These are phyloP conservation scores for Sebastes elongatus DNA, from an alignment of 2,797 vertebrate species.

Conservation along the genomic window DNA sequence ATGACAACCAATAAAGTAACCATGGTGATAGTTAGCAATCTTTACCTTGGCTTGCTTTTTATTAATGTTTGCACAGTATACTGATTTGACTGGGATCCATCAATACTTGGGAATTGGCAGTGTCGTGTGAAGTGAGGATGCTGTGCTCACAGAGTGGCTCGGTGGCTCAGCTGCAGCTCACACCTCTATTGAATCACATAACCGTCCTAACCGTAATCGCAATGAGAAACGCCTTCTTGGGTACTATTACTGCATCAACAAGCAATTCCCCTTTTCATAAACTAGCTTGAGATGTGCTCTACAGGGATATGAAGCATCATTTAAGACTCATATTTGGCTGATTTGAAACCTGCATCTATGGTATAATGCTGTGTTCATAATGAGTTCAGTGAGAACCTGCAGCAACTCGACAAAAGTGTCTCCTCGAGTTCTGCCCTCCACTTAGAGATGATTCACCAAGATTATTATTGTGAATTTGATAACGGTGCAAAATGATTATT, in stretches of 20 bases:
- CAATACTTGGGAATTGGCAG: neutral
- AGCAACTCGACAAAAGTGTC: slow-evolving; percentile 10
- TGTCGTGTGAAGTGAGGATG: neutral
- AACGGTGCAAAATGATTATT: slow-evolving; percentile 24
- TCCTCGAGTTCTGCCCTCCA: neutral
- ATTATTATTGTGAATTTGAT: slow-evolving; percentile 42
- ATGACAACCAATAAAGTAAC: neutral
- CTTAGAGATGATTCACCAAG: slow-evolving; percentile 8
- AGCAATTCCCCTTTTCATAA: slow-evolving; percentile 1
- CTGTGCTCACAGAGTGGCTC: neutral
- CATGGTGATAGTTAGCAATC: neutral
- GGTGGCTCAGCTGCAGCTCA: slow-evolving; percentile 2
- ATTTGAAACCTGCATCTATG: neutral
- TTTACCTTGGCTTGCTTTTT: neutral
- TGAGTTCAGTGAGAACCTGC: neutral
- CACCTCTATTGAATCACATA: neutral
- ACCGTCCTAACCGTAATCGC: neutral
- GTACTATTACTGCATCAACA: slow-evolving; percentile 12
- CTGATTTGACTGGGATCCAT: neutral
- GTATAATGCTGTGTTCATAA: neutral
- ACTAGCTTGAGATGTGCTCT: neutral
- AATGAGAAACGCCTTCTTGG: neutral
- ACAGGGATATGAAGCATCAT: neutral
- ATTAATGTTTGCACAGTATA: neutral
- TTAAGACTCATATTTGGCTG: slow-evolving; percentile 6